Conservation (phyloP, 2,797 vertebrate species). For the Tiaroga cobitis region DNA sequence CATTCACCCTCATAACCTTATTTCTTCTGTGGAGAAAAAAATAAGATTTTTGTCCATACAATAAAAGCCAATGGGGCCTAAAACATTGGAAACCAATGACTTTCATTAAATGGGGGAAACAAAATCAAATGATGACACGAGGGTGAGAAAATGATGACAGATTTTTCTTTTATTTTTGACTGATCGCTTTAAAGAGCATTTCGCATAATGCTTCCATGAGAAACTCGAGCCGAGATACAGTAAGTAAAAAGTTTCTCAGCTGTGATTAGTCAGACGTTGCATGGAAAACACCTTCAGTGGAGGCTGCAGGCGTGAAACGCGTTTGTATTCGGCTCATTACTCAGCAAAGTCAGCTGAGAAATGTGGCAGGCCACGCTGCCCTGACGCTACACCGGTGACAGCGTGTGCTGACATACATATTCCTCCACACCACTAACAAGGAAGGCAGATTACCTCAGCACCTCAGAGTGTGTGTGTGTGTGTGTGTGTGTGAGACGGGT, state of each 20-base stretch:
- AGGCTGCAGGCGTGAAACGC: conserved; percentile 52
- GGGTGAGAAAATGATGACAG: neutral
- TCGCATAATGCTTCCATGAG: neutral
- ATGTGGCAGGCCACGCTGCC: conserved; percentile 47
- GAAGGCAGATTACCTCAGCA: conserved; percentile 33
- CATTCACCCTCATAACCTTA: neutral
- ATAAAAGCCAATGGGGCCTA: neutral
- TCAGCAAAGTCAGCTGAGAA: conserved; percentile 64
- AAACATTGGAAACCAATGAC: neutral
- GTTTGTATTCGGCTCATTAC: conserved; percentile 67
- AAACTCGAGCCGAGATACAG: conserved; percentile 9
- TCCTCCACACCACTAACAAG: conserved; percentile 58
- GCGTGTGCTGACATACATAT: conserved; percentile 65
- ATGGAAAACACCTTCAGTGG: conserved; percentile 56
- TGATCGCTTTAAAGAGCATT: neutral
- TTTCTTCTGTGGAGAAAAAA: neutral
- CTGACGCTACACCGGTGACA: conserved; percentile 42
- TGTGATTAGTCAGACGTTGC: conserved; percentile 60
- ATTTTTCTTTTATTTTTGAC: too few species aligned
- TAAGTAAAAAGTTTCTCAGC: conserved; percentile 43
- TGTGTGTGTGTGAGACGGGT: conserved; percentile 26
- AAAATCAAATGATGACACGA: neutral
- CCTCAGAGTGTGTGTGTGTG: conserved; percentile 24
- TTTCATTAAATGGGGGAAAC: neutral
- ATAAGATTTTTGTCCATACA: neutral